Percentiles rank a stretch among this genome's conserved stretches.
Evolutionary conservation across 2,797 vertebrate species (phyloP).

Genomic region (Artibeus jamaicensis): DNA sequence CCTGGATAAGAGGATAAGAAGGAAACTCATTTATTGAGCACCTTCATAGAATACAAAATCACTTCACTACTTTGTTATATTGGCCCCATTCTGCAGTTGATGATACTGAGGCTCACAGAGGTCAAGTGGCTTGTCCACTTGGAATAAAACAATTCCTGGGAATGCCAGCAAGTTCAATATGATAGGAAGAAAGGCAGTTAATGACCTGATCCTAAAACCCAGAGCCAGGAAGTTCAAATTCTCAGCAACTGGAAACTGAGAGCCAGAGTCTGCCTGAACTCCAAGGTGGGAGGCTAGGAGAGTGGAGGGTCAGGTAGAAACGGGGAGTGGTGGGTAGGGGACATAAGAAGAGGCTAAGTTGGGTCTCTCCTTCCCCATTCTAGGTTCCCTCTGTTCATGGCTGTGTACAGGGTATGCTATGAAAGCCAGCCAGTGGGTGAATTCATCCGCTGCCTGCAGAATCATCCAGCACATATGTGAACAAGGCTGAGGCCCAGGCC

Average conservation of each 20-base stretch:
- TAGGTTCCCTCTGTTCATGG: conserved; percentile 96
- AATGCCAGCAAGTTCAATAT: not conserved
- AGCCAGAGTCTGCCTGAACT: not conserved
- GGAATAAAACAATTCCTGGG: not conserved
- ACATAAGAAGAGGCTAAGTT: not conserved
- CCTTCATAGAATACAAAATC: not conserved
- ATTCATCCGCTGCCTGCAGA: conserved; percentile 93
- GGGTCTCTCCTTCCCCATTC: not conserved
- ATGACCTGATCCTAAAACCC: conserved; percentile 14
- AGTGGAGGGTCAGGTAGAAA: not conserved
- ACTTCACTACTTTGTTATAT: not conserved
- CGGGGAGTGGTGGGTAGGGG: not conserved
- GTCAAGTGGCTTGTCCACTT: not conserved
- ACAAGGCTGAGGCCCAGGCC: not conserved
- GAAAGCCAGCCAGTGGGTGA: conserved; percentile 89
- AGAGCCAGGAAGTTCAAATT: not conserved
- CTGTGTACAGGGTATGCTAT: conserved; percentile 93
- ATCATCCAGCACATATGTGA: conserved; percentile 95
- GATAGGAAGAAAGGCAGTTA: not conserved
- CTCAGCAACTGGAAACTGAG: not conserved
- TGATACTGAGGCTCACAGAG: conserved; percentile 19
- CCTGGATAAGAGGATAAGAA: not conserved
- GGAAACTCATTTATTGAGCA: not conserved
- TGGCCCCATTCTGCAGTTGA: conserved; percentile 1
- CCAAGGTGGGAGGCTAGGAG: not conserved